These are phyloP conservation scores for Arctocebus calabarensis DNA, from an alignment of 2,797 vertebrate species.

Conservation along the genomic window DNA sequence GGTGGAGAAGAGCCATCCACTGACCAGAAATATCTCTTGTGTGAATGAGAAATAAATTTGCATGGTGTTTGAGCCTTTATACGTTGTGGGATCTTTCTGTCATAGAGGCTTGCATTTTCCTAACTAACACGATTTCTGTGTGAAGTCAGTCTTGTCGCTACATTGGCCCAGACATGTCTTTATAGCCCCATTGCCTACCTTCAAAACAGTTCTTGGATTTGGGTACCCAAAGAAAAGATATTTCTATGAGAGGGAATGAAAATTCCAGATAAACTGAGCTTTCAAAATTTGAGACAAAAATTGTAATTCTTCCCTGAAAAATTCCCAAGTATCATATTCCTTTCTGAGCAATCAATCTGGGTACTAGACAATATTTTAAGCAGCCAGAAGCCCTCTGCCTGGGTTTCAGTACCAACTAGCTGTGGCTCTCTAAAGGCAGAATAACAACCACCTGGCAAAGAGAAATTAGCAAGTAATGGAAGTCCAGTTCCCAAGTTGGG, in stretches of 20 bases:
- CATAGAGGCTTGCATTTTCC: background rate
- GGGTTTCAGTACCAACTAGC: background rate
- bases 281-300: slow-evolving; percentile 38
- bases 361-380: background rate
- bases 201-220: background rate
- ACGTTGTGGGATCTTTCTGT: background rate
- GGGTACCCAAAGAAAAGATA: background rate
- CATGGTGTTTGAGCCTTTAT: background rate
- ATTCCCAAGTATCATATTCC: background rate
- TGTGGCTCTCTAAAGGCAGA: background rate
- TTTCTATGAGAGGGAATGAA: slow-evolving; percentile 6
- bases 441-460: slow-evolving; percentile 3
- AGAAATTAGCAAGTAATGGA: slow-evolving; percentile 51
- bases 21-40: background rate
- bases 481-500: background rate
- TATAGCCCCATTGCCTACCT: background rate
- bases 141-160: background rate
- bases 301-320: background rate
- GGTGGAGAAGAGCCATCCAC: background rate
- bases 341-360: background rate
- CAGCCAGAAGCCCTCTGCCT: background rate
- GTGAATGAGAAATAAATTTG: slow-evolving; percentile 12
- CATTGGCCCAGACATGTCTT: background rate
- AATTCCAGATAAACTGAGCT: background rate
- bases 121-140: background rate